phyloP scores from a whole-genome alignment of 2,797 vertebrate species.

The Chelon labrosus region DNA sequence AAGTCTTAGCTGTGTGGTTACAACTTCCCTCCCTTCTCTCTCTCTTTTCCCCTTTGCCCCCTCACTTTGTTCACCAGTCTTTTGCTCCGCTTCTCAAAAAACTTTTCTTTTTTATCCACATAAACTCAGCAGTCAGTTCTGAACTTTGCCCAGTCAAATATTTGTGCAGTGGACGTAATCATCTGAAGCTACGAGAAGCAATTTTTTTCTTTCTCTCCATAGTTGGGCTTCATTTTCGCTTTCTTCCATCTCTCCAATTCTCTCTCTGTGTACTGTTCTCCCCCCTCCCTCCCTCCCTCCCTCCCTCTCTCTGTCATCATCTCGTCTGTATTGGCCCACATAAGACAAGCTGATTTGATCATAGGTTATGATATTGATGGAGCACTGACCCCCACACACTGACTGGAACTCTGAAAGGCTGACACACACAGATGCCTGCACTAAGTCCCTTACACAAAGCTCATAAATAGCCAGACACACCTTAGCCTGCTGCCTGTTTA shows the following conservation, averaged over 20 bases:
- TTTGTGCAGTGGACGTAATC: slow-evolving; percentile 36
- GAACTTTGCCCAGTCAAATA: slow-evolving; percentile 50
- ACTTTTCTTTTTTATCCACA: slow-evolving; percentile 12
- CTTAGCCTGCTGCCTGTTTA: neutral
- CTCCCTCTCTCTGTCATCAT: slow-evolving; percentile 1
- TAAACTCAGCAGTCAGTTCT: slow-evolving; percentile 28
- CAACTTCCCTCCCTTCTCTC: neutral
- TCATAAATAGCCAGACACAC: neutral
- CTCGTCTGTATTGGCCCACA: slow-evolving; percentile 20
- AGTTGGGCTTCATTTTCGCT: slow-evolving; percentile 17
- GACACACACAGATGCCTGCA: neutral
- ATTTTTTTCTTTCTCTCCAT: slow-evolving; percentile 22
- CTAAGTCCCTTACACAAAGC: neutral
- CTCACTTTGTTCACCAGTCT: neutral
- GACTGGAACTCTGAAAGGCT: neutral
- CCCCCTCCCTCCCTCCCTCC: neutral
- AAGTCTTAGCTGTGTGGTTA: neutral
- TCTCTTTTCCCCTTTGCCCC: neutral
- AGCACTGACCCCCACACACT: slow-evolving; percentile 1
- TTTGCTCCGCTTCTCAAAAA: neutral
- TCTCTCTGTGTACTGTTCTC: slow-evolving; percentile 7
- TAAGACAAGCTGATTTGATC: slow-evolving; percentile 41
- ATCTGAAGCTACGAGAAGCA: slow-evolving; percentile 33
- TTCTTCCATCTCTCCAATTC: neutral
- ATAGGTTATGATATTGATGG: slow-evolving; percentile 23